A percentile compares a stretch with the other conserved stretches of the same genome.
Conservation (phyloP, 2,113 vertebrate genomes). For the Corvus moneduloides region DNA sequence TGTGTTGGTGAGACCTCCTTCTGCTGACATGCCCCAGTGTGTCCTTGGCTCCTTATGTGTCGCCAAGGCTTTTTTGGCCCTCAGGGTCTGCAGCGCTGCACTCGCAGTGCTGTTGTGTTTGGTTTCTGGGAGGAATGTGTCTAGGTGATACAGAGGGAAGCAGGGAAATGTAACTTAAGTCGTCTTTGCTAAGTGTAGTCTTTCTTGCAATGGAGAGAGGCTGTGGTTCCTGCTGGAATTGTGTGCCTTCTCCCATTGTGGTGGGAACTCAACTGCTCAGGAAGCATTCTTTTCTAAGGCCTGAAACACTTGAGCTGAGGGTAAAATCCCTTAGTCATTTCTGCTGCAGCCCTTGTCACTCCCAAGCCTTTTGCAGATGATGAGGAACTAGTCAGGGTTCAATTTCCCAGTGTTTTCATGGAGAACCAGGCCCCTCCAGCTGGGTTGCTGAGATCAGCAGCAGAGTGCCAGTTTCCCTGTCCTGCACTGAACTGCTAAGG, state of each 20-base stretch:
- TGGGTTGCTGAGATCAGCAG: conserved; percentile 8
- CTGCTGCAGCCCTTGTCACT: not conserved
- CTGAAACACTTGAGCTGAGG: not conserved
- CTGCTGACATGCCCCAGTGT: fast-evolving
- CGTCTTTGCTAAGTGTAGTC: not conserved
- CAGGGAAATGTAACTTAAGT: not conserved
- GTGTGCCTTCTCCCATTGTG: not conserved
- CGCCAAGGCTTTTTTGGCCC: not conserved
- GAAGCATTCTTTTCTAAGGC: not conserved
- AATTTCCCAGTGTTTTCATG: not conserved
- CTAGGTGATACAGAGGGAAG: not conserved
- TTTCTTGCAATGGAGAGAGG: not conserved
- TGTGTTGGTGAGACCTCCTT: not conserved
- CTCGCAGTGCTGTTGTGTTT: fast-evolving
- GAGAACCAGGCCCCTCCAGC: fast-evolving
- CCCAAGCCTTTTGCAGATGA: not conserved
- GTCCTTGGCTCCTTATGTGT: fast-evolving
- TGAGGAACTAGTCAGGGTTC: not conserved
- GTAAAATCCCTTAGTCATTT: not conserved
- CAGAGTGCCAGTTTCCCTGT: not conserved
- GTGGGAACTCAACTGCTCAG: not conserved
- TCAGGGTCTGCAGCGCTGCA: not conserved
- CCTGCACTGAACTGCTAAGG: not conserved
- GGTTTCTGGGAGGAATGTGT: not conserved
- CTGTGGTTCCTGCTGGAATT: not conserved